These are phyloP conservation scores for Sylvia borin DNA, from an alignment of 2,797 vertebrate genomes.

Conservation along the genomic window DNA sequence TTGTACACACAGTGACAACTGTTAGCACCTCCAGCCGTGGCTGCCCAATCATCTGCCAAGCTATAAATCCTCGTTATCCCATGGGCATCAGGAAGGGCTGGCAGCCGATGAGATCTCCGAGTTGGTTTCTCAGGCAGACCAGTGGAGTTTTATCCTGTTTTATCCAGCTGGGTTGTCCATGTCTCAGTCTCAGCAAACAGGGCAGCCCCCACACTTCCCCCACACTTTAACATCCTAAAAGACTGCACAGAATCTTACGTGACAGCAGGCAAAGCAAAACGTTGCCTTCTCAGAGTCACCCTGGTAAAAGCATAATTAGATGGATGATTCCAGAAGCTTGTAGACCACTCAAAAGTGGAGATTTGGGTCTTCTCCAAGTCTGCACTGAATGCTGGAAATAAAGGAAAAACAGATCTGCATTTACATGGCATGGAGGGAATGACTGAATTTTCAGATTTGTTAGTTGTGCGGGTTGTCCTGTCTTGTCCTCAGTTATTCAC, in stretches of 20 bases:
- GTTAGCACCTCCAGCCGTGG: background rate
- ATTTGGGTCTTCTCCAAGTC: background rate
- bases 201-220: background rate
- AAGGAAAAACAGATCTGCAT: background rate
- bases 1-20: background rate
- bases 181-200: background rate
- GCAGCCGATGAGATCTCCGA: rapidly evolving
- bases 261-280: background rate
- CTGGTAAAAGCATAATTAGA: background rate
- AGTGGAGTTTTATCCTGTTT: background rate
- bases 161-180: background rate
- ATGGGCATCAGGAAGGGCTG: background rate
- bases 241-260: background rate
- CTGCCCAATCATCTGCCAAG: background rate
- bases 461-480: background rate
- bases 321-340: background rate
- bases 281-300: background rate
- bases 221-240: background rate
- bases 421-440: background rate
- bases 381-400: background rate
- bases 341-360: background rate
- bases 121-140: background rate
- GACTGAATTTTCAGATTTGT: background rate
- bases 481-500: background rate
- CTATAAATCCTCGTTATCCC: background rate